Evolutionary conservation across 2,797 vertebrate species (phyloP).

Genomic region (Pyrocephalus nanus): DNA sequence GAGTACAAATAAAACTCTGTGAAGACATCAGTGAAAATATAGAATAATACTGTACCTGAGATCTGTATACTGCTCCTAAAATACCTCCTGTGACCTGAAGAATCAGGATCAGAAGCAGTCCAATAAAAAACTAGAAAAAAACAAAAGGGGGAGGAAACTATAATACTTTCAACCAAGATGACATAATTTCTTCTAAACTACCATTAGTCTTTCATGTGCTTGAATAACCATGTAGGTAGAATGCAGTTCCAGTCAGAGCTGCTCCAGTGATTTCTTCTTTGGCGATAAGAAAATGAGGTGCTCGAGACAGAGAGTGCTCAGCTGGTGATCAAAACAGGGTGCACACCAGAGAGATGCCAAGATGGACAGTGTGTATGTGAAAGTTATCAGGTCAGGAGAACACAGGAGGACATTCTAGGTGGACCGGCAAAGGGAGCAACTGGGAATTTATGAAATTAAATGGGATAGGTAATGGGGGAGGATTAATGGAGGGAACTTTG

Average conservation of each 20-base stretch:
- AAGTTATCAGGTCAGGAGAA: background rate
- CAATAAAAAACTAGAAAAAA: constrained; percentile 84
- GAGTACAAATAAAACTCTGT: background rate
- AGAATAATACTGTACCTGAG: constrained; percentile 70
- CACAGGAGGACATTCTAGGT: background rate
- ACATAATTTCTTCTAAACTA: background rate
- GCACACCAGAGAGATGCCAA: background rate
- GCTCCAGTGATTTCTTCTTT: background rate
- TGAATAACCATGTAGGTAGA: background rate
- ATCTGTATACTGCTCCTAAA: constrained; percentile 74
- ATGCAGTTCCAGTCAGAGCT: background rate
- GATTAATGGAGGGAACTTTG: background rate
- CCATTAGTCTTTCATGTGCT: background rate
- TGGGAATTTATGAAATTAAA: background rate
- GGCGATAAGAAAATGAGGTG: rapidly evolving
- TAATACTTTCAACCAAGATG: background rate
- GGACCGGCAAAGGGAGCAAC: background rate
- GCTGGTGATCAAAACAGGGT: background rate
- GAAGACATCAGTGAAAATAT: background rate
- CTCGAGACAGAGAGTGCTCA: background rate
- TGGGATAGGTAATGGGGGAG: background rate
- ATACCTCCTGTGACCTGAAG: constrained; percentile 84
- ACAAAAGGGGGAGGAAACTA: background rate
- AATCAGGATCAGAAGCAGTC: constrained; percentile 84
- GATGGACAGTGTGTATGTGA: background rate